Evolutionary conservation across 1,140 invertebrate species (phyloP).

Genomic region (Drosophila biarmipes): DNA sequence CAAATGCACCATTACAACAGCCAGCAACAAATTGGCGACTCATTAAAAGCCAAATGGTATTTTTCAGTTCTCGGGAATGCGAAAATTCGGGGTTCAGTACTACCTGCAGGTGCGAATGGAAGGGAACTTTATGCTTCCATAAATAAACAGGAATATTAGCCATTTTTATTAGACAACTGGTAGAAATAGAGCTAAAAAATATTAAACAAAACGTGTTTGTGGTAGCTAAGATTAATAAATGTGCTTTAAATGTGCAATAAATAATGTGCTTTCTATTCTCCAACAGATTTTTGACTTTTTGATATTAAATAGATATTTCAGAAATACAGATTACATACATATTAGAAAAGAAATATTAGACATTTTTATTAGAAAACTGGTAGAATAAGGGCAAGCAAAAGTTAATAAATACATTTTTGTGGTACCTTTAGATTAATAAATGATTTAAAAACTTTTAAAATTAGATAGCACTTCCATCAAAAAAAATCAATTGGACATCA

Average conservation of each 20-base stretch:
- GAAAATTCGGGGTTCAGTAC: conserved; percentile 7
- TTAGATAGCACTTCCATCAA: background rate
- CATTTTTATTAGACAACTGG: background rate
- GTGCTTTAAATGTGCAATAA: too few species aligned
- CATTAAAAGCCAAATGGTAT: conserved; percentile 18
- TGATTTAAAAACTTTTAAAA: too few species aligned
- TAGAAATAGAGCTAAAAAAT: background rate
- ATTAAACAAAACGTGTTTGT: background rate
- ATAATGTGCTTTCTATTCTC: too few species aligned
- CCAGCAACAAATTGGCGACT: conserved; percentile 39
- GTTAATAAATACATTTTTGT: background rate
- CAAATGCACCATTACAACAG: conserved; percentile 20
- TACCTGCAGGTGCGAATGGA: conserved; percentile 17
- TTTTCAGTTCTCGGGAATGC: conserved; percentile 15
- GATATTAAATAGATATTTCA: too few species aligned
- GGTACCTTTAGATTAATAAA: background rate
- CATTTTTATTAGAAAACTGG: background rate
- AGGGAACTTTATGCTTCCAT: conserved; percentile 23
- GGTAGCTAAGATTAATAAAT: background rate
- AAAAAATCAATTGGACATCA: background rate
- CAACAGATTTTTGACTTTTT: too few species aligned
- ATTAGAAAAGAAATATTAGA: conserved; percentile 17
- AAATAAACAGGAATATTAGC: conserved; percentile 29
- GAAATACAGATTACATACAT: too few species aligned
- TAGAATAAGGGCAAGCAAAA: background rate